Evolutionary conservation across 2,888 invertebrate species (phyloP), one percentile per base, ranked within the genome.

Genomic region (Drosophila leonis): DNA sequence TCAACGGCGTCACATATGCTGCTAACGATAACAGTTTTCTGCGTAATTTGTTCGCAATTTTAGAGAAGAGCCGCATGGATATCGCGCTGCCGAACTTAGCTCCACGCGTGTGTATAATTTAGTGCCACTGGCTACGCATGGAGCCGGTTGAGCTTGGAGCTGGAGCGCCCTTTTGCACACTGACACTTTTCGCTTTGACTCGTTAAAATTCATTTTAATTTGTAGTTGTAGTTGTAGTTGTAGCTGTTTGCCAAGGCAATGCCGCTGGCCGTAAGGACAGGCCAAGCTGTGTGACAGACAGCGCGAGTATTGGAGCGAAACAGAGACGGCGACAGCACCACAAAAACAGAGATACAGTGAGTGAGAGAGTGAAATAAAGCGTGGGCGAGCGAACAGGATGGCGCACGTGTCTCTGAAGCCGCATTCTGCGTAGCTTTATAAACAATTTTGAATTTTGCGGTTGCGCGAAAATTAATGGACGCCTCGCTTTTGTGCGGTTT

Each of bases 1-100:
- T 69, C 70, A 77, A 75, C 86, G 81, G 82, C 79, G 89, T 82
- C 90, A 80, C 92, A 92, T 92, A 92, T 92, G 92, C 90, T 91
- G 74, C 91, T 91, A 92, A 92, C 90, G 91, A 91, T 91, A 92
- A 92, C 92, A 92, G 91, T 92, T 92, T 92, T 92, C 91, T 90
- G 91, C 91, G 90, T 91, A 92, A 92, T 92, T 92, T 92, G 91
- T 90, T 91, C 82, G 84, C 80, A 75, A 82, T 83, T 88, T 82
- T 72, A 72, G 88, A 74, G 75, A 60, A 63, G 76, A 56, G 59
- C 37, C 42, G 41, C 65, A 66, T 64, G 85, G 71, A 83, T 75
- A 83, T 75, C 74, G 87, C 72, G 65, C 56, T 24, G 62, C 55
- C 56, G 72, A 87, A 84, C 75, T 83, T 76, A 63, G 66, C 72